Conservation (phyloP, 2,888 invertebrate genomes). For the Spilarctia lutea region DNA sequence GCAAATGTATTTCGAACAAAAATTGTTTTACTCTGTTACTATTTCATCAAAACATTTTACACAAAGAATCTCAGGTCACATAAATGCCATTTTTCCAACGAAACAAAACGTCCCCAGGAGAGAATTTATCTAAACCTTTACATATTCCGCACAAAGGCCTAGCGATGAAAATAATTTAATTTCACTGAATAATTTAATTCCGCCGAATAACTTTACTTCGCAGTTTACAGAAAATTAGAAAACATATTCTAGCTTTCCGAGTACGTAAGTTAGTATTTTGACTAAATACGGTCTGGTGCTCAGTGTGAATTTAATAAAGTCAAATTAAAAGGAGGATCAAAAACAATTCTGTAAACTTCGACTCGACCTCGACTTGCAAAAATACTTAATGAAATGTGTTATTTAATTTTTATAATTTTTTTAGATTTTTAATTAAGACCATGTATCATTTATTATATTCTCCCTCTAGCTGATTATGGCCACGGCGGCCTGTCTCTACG, state of each 20-base stretch:
- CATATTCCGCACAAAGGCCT: slow-evolving; percentile 9
- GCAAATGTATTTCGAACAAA: not conserved
- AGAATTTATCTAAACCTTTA: slow-evolving; percentile 20
- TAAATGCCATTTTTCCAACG: slow-evolving; percentile 16
- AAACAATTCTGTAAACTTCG: not conserved
- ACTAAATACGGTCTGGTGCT: not conserved
- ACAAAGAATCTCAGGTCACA: slow-evolving; percentile 11
- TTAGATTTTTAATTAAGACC: too few relatives aligned
- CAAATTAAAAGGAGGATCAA: not conserved
- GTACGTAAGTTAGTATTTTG: not conserved
- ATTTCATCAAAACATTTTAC: slow-evolving; percentile 9
- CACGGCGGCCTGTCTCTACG: too few relatives aligned
- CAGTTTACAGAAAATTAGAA: not conserved
- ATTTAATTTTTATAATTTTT: too few relatives aligned
- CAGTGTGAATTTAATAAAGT: not conserved
- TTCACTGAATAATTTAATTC: slow-evolving; percentile 9
- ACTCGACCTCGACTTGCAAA: too few relatives aligned
- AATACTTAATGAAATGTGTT: too few relatives aligned
- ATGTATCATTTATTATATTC: too few relatives aligned
- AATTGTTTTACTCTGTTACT: not conserved
- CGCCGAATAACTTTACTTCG: slow-evolving; percentile 15
- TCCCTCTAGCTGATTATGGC: too few relatives aligned
- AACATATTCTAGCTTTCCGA: not conserved
- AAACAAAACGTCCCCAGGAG: slow-evolving; percentile 17
- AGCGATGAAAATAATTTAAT: slow-evolving; percentile 28